Evolutionary conservation across 30 jellyfish, hydroid and myxozoan genomes (phyloP).

Genomic region (Hydractinia echinata): DNA sequence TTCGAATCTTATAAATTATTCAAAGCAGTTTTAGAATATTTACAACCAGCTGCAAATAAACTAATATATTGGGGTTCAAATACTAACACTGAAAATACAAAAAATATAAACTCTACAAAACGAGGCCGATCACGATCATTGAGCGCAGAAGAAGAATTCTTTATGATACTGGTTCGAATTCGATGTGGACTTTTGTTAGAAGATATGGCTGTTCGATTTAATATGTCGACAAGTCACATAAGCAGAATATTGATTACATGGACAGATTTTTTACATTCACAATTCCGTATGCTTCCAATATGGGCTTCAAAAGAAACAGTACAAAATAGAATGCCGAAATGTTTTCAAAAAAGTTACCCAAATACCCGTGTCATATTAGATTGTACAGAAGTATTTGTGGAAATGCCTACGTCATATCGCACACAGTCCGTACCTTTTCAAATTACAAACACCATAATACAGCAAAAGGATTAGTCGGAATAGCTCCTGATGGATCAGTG

Average conservation of each 20-base stretch:
- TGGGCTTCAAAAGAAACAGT: background rate
- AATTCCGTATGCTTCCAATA: too few relatives aligned
- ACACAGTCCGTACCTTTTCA: too few relatives aligned
- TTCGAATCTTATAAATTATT: background rate
- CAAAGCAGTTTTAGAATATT: slow-evolving; percentile 3
- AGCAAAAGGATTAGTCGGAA: too few relatives aligned
- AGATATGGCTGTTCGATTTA: slow-evolving; percentile 9
- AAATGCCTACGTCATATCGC: too few relatives aligned
- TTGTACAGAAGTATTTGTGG: too few relatives aligned
- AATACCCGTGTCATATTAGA: too few relatives aligned
- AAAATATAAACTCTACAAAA: background rate
- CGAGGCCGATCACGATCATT: slow-evolving; percentile 32
- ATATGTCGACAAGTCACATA: slow-evolving; percentile 23
- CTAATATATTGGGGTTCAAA: slow-evolving; percentile 11
- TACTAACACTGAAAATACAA: slow-evolving; percentile 16
- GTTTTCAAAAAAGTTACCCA: too few relatives aligned
- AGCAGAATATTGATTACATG: background rate
- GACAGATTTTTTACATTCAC: too few relatives aligned
- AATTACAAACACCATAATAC: too few relatives aligned
- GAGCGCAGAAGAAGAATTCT: slow-evolving; percentile 44
- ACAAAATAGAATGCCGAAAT: too few relatives aligned
- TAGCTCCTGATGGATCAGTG: too few relatives aligned
- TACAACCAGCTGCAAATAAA: slow-evolving; percentile 7
- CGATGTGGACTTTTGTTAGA: slow-evolving; percentile 50
- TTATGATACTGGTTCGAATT: slow-evolving; percentile 41